These are phyloP conservation scores for Calliphora vomitoria DNA, from an alignment of 2,888 invertebrate species.

Conservation along the genomic window DNA sequence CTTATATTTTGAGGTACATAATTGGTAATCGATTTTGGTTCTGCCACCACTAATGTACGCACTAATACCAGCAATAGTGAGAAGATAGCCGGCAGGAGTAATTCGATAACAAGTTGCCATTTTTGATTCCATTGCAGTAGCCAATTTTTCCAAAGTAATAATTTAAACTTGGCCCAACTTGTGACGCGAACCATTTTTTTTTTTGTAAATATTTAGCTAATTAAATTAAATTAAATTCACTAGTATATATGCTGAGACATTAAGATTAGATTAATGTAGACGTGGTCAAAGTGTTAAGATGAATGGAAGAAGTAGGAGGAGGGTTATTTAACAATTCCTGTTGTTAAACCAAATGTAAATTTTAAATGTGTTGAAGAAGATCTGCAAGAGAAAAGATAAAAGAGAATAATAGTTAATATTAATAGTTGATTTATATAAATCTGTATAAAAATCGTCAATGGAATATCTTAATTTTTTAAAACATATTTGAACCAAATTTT, in stretches of 20 bases:
- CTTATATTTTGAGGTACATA: slow-evolving; percentile 83
- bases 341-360: slow-evolving; percentile 22
- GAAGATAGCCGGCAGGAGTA: slow-evolving; percentile 88
- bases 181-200: slow-evolving; percentile 77
- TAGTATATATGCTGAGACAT: slow-evolving; percentile 16
- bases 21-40: slow-evolving; percentile 75
- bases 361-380: background rate
- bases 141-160: slow-evolving; percentile 94
- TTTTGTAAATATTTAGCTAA: background rate
- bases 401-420: background rate
- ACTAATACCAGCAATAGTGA: slow-evolving; percentile 89
- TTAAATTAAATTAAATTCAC: background rate
- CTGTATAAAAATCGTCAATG: too few species aligned
- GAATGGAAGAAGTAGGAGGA: background rate
- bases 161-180: slow-evolving; percentile 87
- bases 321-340: background rate
- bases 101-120: slow-evolving; percentile 88
- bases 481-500: too few species aligned
- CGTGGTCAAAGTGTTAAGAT: background rate
- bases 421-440: background rate
- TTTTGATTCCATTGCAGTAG: slow-evolving; percentile 90
- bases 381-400: slow-evolving; percentile 12
- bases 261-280: background rate
- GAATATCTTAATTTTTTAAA: too few species aligned
- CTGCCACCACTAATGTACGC: slow-evolving; percentile 88